Base-by-base conservation (phyloP, 2,113 vertebrate species). In the Oostethus manadensis region DNA sequence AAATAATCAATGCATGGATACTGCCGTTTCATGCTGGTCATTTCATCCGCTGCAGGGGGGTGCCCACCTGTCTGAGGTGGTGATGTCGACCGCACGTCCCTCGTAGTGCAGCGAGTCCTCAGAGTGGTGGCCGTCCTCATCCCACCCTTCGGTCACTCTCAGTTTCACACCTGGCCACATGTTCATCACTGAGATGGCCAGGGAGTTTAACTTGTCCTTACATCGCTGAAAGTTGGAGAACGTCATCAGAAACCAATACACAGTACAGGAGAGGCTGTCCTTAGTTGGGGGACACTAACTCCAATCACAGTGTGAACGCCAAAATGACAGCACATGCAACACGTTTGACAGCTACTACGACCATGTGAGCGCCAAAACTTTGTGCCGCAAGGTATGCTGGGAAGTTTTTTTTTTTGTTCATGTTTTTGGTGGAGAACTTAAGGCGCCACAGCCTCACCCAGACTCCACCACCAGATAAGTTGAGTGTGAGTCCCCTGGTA, bases 151-250 rank as follows among this genome's bases (percentile, higher is more conserved):
- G 0, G 94, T 96, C 78, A 96, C 94, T 29, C 94, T 88, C 79
- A 96, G 90, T 85, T 95, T 95, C 72, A 94, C 90, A 2, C 92
- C 91, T 0, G 93, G 93, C 94, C 94, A 96, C 89, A 94, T 92
- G 83, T 96, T 96, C 94, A 94, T 93, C 67, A 96, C 94, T 0
- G 94, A 95, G 83, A 96, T 96, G 78, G 94, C 94, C 89, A 99
- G 82, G 0, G 97, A 94, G 83, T 98, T 99, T 78, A 99, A 84
- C 77, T 97, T 96, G 87, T 99, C 97, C 82, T 99, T 99, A 82
- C 96, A 99, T 62, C 96, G 96, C 97, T 99, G 84, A 0, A 43
- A 43, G 26, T 23, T 55, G 15, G 40, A 14, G 3, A 10, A 58
- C 26, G 11, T 1, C 42, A 55, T 76, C 51, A 62, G 21, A 58